Evolutionary conservation across 2,113 vertebrate species (phyloP).

Genomic region (Zosterops hypoxanthus): DNA sequence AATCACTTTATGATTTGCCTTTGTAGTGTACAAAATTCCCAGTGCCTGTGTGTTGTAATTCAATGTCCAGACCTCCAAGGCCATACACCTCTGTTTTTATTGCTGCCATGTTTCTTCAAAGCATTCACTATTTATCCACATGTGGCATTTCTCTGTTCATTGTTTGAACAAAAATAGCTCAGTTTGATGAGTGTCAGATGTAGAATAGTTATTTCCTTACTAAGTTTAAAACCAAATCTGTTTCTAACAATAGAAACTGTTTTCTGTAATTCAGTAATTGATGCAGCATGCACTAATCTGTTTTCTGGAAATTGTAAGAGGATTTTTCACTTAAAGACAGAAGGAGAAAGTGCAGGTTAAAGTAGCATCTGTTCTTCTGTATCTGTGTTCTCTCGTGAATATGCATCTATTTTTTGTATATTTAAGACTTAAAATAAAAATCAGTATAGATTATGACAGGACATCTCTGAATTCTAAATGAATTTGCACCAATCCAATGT

Average conservation of each 20-base stretch:
- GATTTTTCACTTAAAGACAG: background rate
- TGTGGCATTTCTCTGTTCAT: constrained; percentile 38
- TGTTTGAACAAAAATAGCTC: constrained; percentile 49
- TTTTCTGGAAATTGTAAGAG: background rate
- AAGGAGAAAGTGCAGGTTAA: background rate
- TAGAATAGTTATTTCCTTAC: constrained; percentile 10
- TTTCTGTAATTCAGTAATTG: background rate
- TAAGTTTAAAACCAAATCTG: constrained; percentile 38
- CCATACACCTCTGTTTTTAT: background rate
- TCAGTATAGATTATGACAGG: background rate
- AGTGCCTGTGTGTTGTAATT: background rate
- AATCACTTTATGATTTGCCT: background rate
- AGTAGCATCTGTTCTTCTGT: background rate
- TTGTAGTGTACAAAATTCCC: background rate
- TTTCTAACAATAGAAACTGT: constrained; percentile 27
- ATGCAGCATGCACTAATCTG: background rate
- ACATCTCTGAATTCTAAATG: background rate
- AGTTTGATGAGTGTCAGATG: constrained; percentile 53
- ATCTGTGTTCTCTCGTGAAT: background rate
- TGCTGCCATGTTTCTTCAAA: constrained; percentile 45
- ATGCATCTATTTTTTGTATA: background rate
- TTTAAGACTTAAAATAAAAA: background rate
- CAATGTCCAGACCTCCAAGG: background rate
- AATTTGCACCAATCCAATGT: background rate
- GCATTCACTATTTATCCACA: constrained; percentile 17